Evolutionary conservation across 1,140 invertebrate genomes (phyloP).

Genomic region (Cylas formicarius): DNA sequence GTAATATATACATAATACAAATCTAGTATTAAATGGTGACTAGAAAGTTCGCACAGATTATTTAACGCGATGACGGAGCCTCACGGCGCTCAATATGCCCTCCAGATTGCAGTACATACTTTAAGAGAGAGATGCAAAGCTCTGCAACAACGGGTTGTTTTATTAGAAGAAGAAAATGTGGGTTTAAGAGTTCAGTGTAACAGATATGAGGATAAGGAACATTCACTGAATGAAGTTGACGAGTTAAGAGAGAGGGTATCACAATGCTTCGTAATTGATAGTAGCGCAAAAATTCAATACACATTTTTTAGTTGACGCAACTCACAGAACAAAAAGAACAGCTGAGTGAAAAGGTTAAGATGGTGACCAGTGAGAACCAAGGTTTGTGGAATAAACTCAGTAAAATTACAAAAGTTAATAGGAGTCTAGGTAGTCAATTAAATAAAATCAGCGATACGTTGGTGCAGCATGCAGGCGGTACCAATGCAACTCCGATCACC

Average conservation of each 20-base stretch:
- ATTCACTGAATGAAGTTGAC: conserved; percentile 43
- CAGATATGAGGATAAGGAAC: conserved; percentile 25
- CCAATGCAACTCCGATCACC: conserved; percentile 5
- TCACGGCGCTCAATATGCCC: conserved; percentile 48
- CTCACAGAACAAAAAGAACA: conserved; percentile 66
- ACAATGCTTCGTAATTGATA: too few species aligned
- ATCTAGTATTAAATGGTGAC: too few species aligned
- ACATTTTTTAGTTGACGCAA: conserved; percentile 56
- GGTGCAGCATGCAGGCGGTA: conserved; percentile 39
- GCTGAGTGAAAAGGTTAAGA: conserved; percentile 63
- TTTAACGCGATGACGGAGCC: conserved; percentile 35
- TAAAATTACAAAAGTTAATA: conserved; percentile 52
- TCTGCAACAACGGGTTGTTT: conserved; percentile 58
- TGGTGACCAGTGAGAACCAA: conserved; percentile 73
- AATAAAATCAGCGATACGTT: conserved; percentile 47
- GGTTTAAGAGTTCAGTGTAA: conserved; percentile 48
- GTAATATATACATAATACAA: too few species aligned
- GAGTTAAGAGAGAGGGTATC: conserved; percentile 41
- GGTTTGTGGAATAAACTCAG: conserved; percentile 67
- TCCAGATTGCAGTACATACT: conserved; percentile 68
- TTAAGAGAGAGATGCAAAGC: conserved; percentile 70
- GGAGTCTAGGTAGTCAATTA: conserved; percentile 44
- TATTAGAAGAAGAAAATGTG: conserved; percentile 67
- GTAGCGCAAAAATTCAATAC: too few species aligned
- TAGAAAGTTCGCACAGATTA: too few species aligned